phyloP scores from a whole-genome alignment of 1,140 invertebrate genomes.

The Bactericera cockerelli region DNA sequence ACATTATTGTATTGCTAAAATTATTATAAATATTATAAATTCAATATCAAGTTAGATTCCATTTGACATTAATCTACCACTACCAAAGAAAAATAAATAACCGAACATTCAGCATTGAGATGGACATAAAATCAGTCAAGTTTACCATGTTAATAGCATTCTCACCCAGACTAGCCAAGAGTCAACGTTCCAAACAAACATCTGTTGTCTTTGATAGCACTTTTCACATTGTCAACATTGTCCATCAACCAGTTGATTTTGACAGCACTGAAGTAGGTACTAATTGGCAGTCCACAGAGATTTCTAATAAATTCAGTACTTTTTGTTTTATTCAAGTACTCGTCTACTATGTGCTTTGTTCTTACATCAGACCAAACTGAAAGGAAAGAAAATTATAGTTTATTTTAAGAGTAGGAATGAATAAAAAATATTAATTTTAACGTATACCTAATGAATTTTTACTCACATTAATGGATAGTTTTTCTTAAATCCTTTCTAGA shows the following conservation, averaged over 20 bases:
- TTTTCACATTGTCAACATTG: conserved; percentile 62
- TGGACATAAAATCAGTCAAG: too few species aligned
- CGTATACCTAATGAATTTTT: too few species aligned
- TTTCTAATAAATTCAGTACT: conserved; percentile 48
- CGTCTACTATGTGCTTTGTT: neutral
- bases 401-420: too few species aligned
- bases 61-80: too few species aligned
- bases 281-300: conserved; percentile 79
- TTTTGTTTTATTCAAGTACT: neutral
- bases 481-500: too few species aligned
- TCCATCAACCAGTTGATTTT: conserved; percentile 87
- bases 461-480: too few species aligned
- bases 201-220: conserved; percentile 53
- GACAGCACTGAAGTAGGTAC: conserved; percentile 89
- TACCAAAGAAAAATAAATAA: too few species aligned
- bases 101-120: too few species aligned
- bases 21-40: too few species aligned
- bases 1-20: too few species aligned
- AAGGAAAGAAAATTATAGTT: neutral
- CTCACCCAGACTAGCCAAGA: conserved; percentile 85
- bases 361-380: conserved; percentile 13
- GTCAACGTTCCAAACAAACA: conserved; percentile 92
- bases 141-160: too few species aligned
- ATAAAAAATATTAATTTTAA: neutral
- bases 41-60: too few species aligned